phyloP scores from a whole-genome alignment of 2,113 vertebrate species.

The Danionella cerebrum region DNA sequence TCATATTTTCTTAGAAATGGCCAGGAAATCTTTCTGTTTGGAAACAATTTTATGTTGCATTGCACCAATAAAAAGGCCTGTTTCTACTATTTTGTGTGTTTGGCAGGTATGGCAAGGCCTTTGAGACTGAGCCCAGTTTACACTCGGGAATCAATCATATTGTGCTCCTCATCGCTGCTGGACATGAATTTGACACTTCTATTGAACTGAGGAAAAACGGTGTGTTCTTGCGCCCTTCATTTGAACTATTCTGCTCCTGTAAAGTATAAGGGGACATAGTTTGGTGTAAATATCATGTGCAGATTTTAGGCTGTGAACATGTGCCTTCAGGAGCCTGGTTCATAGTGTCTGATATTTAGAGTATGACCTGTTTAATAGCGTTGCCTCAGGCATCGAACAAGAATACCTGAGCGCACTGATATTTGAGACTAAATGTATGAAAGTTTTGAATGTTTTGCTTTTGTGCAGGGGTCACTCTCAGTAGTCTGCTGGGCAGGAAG shows the following conservation, averaged over 20 bases:
- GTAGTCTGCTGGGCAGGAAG: conserved; percentile 77
- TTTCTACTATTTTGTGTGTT: neutral
- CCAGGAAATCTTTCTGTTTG: too few species aligned
- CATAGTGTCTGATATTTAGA: neutral
- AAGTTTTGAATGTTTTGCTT: neutral
- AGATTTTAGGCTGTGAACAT: neutral
- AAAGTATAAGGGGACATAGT: neutral
- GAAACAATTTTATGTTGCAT: too few species aligned
- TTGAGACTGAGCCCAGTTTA: conserved; percentile 76
- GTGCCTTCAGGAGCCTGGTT: neutral
- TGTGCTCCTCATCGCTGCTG: conserved; percentile 76
- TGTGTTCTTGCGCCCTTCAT: conserved; percentile 34
- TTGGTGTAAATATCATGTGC: neutral
- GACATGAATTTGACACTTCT: conserved; percentile 75
- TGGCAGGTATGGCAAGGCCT: conserved; percentile 82
- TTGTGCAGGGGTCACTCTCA: conserved; percentile 76
- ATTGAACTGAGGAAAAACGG: conserved; percentile 77
- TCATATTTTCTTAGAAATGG: too few species aligned
- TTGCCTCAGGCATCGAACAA: neutral
- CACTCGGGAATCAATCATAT: conserved; percentile 80
- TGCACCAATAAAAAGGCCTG: neutral
- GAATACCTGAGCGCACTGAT: neutral
- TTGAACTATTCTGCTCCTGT: neutral
- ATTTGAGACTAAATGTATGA: too few species aligned
- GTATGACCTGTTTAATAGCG: neutral